Conservation (phyloP, 2,888 invertebrate species). For the Oscheius myriophilus region DNA sequence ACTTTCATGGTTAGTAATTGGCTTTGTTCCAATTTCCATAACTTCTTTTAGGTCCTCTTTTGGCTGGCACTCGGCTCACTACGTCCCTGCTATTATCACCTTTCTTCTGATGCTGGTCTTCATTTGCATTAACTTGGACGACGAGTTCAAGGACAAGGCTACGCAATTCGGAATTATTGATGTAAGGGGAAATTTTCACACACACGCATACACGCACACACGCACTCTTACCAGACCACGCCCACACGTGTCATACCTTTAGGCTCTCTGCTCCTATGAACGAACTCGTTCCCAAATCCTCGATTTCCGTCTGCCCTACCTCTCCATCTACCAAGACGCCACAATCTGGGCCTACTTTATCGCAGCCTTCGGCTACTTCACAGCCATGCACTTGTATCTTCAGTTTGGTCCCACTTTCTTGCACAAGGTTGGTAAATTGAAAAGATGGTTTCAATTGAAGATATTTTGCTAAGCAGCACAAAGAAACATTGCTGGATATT, state of each 20-base stretch:
- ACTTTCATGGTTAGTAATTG: not conserved
- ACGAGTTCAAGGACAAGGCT: constrained; percentile 46
- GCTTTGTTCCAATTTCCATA: constrained; percentile 33
- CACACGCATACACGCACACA: no score
- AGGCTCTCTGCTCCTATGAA: constrained; percentile 51
- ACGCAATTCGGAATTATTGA: constrained; percentile 39
- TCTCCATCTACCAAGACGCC: constrained; percentile 56
- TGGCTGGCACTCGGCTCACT: constrained; percentile 56
- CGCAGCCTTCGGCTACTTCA: constrained; percentile 51
- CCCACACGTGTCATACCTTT: no score
- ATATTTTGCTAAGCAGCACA: no score
- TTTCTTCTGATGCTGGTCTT: constrained; percentile 38
- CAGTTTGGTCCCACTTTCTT: constrained; percentile 54
- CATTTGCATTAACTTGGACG: constrained; percentile 48
- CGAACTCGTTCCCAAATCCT: constrained; percentile 47
- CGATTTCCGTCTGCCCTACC: constrained; percentile 50
- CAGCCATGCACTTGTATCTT: constrained; percentile 51
- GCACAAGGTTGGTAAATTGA: constrained; percentile 50
- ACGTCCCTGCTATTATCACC: constrained; percentile 39
- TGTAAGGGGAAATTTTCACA: constrained; percentile 20
- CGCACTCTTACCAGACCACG: no score
- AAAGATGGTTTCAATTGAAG: no score
- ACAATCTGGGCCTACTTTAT: constrained; percentile 51
- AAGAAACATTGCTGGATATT: no score
- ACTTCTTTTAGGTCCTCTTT: constrained; percentile 29